Evolutionary conservation across 2,113 vertebrate species (phyloP).

Genomic region (Zingel zingel): DNA sequence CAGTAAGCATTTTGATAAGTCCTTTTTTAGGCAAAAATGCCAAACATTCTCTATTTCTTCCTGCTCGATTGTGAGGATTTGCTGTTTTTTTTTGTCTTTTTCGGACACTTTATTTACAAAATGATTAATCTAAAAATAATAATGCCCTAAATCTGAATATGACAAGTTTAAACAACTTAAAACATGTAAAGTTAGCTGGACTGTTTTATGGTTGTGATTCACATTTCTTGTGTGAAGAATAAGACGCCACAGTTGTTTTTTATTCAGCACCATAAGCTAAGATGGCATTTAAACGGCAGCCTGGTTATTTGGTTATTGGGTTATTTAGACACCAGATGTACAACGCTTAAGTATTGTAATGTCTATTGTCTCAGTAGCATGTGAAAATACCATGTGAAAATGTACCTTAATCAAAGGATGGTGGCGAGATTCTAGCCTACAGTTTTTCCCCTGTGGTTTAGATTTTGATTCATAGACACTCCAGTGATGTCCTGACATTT

Average conservation of each 20-base stretch:
- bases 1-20: neutral
- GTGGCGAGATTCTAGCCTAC: neutral
- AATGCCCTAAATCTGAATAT: neutral
- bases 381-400: neutral
- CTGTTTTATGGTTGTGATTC: neutral
- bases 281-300: neutral
- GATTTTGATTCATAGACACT: constrained; percentile 3
- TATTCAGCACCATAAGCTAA: neutral
- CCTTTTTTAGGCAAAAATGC: neutral
- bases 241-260: neutral
- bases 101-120: neutral
- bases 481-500: neutral
- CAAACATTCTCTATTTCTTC: neutral
- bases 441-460: neutral
- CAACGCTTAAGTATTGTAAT: neutral
- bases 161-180: neutral
- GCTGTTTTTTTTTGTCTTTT: neutral
- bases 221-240: neutral
- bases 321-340: neutral
- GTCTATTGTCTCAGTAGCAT: neutral
- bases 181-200: neutral
- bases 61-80: neutral
- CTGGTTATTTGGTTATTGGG: neutral
- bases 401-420: neutral
- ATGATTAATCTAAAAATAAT: neutral